Evolutionary conservation across 1,140 invertebrate species (phyloP).

Genomic region (Periplaneta americana): DNA sequence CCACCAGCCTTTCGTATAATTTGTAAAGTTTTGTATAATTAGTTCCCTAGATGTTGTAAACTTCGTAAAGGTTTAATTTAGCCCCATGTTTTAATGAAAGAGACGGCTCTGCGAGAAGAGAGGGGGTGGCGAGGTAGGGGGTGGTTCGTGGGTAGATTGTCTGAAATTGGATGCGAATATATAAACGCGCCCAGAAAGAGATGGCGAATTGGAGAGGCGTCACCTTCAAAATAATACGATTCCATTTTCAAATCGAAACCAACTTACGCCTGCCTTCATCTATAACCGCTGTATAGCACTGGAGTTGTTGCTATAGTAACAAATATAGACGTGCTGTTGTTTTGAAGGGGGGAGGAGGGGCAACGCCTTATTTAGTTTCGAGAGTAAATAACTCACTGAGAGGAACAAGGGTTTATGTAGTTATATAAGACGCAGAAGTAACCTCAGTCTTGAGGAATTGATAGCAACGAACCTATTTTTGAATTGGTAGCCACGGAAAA

Average conservation of each 20-base stretch:
- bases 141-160: neutral
- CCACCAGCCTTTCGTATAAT: neutral
- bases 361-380: neutral
- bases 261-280: neutral
- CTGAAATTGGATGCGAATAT: neutral
- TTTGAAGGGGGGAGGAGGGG: neutral
- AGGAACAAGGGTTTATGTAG: no score
- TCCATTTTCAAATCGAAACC: neutral
- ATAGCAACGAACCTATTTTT: no score
- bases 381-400: neutral
- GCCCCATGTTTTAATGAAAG: neutral
- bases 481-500: no score
- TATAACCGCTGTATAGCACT: neutral
- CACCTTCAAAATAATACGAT: neutral
- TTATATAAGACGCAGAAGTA: no score
- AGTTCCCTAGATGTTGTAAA: neutral
- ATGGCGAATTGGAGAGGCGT: neutral
- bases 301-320: neutral
- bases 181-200: neutral
- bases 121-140: neutral
- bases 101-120: neutral
- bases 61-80: neutral
- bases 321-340: neutral
- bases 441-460: no score
- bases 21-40: neutral